Evolutionary conservation across 2,888 invertebrate species (phyloP), one percentile per base, ranked within the genome.

Genomic region (Eristalinus sepulchralis): DNA sequence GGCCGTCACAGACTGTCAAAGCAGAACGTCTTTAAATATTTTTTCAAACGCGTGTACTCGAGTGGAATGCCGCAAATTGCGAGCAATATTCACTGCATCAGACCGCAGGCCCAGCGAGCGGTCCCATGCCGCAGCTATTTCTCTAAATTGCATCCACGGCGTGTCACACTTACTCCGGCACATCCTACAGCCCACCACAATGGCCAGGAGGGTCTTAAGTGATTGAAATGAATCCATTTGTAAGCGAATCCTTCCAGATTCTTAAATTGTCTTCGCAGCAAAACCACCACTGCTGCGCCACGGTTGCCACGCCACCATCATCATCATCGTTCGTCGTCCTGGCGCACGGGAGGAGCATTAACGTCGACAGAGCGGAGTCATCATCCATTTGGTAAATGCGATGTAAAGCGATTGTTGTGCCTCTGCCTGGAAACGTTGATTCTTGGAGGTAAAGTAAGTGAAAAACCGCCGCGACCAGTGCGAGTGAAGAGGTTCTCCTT

Each of bases 211-310:
- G 72, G 76, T 85, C 81, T 85, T 85, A 85, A 85, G 84, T 85
- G 84, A 85, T 85, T 85, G 81, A 85, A 85, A 85, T 81, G 84
- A 85, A 81, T 81, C 81, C 84, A 81, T 85, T 85, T 77, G 84
- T 72, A 81, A 80, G 66, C 20, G 76, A 80, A 71, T 81, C 76
- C 76, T 81, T 81, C 62, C 72, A 77, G 39, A 31, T 67, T 72
- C 63, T 80, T 76, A 72, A 77, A 81, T 85, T 85, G 81, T 81
- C 81, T 77, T 77, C 72, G 67, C 76, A 47, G 59, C 67, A 10
- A 36, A 53, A 55, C 36, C 34, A 39, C 33, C 47, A 13, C 17
- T 24, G 20, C 13, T 59, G 3, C 24, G 10, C 31, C 71, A 31
- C 39, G 57, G 60, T 64, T 59, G 39, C 20, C 66, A 31, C 60